phyloP scores from a whole-genome alignment of 2,888 invertebrate genomes.

The Orchesella flavescens region DNA sequence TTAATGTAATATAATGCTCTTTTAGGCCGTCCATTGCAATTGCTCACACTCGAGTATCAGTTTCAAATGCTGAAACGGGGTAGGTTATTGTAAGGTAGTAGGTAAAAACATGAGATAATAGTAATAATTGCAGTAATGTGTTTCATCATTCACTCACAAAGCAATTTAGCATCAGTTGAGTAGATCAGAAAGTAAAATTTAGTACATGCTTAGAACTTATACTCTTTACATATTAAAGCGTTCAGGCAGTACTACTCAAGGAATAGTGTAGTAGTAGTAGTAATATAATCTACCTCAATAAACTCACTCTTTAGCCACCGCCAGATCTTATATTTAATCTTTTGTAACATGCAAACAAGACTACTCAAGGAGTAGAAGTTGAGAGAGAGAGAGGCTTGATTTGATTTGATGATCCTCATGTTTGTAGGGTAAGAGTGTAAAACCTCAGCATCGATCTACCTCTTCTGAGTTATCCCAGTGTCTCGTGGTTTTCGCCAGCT shows the following conservation, averaged over 20 bases:
- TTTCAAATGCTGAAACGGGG: not conserved
- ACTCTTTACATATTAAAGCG: too few relatives aligned
- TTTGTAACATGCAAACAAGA: not conserved
- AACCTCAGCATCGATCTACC: constrained; percentile 6
- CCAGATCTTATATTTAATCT: not conserved
- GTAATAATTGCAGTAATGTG: not conserved
- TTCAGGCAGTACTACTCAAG: too few relatives aligned
- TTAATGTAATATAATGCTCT: too few relatives aligned
- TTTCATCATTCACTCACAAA: constrained; percentile 15
- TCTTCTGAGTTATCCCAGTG: constrained; percentile 1
- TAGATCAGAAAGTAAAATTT: constrained; percentile 49
- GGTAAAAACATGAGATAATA: not conserved
- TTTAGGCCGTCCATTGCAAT: not conserved
- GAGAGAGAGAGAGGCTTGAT: not conserved
- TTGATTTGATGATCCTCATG: not conserved
- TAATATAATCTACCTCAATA: not conserved
- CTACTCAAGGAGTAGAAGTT: not conserved
- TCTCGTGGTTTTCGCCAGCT: not conserved
- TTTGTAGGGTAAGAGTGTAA: constrained; percentile 9
- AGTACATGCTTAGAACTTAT: not conserved
- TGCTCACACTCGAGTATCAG: too few relatives aligned
- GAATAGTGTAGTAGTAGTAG: too few relatives aligned
- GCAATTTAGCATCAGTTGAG: constrained; percentile 41
- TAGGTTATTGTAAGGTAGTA: too few relatives aligned
- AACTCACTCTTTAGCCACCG: not conserved